Conservation (phyloP, 2,888 invertebrate genomes). For the Actias luna region DNA sequence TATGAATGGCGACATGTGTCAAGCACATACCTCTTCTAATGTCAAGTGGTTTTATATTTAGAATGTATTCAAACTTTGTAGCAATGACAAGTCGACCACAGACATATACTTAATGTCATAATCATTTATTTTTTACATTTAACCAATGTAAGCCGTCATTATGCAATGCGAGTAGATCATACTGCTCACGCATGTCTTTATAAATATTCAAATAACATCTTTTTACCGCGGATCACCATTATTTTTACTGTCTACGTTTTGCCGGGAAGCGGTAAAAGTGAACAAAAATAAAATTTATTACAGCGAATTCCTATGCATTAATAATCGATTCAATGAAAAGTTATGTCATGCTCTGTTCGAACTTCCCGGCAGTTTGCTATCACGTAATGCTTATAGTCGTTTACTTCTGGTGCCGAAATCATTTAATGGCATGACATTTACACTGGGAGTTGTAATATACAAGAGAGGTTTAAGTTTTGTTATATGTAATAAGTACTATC, state of each 20-base stretch:
- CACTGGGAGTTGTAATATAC: neutral
- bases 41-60: no score
- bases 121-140: neutral
- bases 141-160: neutral
- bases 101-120: neutral
- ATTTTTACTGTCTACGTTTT: neutral
- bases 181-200: neutral
- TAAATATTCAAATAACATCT: slow-evolving; percentile 5
- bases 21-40: no score
- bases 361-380: neutral
- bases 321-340: slow-evolving; percentile 3
- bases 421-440: neutral
- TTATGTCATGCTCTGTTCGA: slow-evolving; percentile 2
- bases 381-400: slow-evolving; percentile 7
- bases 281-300: slow-evolving; percentile 9
- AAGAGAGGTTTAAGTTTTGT: neutral
- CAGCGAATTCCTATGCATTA: neutral
- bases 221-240: neutral
- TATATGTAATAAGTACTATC: neutral
- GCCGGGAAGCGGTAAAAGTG: slow-evolving; percentile 6
- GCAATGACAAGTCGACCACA: neutral
- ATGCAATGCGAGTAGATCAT: neutral
- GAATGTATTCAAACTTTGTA: no score
- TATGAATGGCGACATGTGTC: no score
- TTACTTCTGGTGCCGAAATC: slow-evolving; percentile 14